phyloP scores from a whole-genome alignment of 2,797 vertebrate species.

The Nyctibius grandis region DNA sequence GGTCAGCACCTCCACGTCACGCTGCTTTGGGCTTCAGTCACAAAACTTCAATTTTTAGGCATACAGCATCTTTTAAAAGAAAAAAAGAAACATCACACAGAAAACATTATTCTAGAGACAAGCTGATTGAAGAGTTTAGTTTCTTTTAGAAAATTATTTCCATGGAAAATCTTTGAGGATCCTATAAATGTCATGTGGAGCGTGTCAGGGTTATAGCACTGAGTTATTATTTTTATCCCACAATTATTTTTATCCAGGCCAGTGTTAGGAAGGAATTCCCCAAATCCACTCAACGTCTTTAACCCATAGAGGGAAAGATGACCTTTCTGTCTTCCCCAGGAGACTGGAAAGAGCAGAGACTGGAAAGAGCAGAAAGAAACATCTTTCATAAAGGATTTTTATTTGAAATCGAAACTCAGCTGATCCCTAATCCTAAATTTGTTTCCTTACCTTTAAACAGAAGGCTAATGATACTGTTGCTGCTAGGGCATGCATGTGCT shows the following conservation, averaged over 20 bases:
- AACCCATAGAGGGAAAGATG: not conserved
- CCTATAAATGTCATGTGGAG: not conserved
- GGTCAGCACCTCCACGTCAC: not conserved
- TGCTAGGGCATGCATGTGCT: not conserved
- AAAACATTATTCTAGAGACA: not conserved
- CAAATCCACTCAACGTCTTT: not conserved
- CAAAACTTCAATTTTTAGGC: not conserved
- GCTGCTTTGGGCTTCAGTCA: not conserved
- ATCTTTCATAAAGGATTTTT: not conserved
- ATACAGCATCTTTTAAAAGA: not conserved
- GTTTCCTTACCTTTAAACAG: not conserved
- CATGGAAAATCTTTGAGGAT: not conserved
- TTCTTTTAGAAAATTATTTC: not conserved
- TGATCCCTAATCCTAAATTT: not conserved
- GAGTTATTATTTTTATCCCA: constrained; percentile 15
- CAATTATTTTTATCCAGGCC: constrained; percentile 37
- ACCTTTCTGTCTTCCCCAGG: not conserved
- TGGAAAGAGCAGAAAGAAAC: not conserved
- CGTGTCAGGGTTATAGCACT: not conserved
- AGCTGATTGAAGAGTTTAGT: not conserved
- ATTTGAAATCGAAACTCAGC: not conserved
- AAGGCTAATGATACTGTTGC: not conserved
- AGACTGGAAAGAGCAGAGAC: not conserved
- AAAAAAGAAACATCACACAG: not conserved
- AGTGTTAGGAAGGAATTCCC: constrained; percentile 18